Evolutionary conservation across 1,140 invertebrate species (phyloP).

Genomic region (Chionoecetes opilio): DNA sequence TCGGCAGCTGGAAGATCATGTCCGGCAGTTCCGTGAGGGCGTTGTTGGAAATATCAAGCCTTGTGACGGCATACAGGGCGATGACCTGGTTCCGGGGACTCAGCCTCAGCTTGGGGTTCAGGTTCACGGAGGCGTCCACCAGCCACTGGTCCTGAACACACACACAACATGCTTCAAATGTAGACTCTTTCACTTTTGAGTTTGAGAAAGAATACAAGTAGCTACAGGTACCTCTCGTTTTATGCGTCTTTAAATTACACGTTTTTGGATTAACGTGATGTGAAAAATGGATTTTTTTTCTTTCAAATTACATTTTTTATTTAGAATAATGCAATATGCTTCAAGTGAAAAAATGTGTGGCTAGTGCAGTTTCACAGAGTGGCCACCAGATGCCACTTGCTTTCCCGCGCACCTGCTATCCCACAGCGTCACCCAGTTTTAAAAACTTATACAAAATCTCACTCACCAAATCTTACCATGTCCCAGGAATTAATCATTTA

Average conservation of each 20-base stretch:
- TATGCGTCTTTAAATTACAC: not conserved
- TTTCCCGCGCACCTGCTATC: too few relatives aligned
- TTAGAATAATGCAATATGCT: too few relatives aligned
- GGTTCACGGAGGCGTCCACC: constrained; percentile 90
- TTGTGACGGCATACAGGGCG: constrained; percentile 94
- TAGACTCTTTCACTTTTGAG: not conserved
- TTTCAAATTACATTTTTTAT: too few relatives aligned
- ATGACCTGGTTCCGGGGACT: constrained; percentile 89
- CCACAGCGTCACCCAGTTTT: too few relatives aligned
- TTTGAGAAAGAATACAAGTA: not conserved
- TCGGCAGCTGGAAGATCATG: constrained; percentile 92
- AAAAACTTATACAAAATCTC: too few relatives aligned
- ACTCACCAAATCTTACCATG: too few relatives aligned
- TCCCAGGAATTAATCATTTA: too few relatives aligned
- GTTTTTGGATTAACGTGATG: too few relatives aligned
- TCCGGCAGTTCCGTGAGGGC: constrained; percentile 91
- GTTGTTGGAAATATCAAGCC: constrained; percentile 97
- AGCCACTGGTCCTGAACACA: constrained; percentile 90
- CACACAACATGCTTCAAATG: not conserved
- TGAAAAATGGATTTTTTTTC: too few relatives aligned
- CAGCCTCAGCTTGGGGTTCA: constrained; percentile 92
- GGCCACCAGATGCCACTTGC: too few relatives aligned
- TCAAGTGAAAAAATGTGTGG: too few relatives aligned
- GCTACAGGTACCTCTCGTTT: not conserved
- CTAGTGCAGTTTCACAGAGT: too few relatives aligned